Percentiles rank a stretch among this genome's conserved stretches.
Conservation (phyloP, 2,797 vertebrate species). For the Remorina albescens region DNA sequence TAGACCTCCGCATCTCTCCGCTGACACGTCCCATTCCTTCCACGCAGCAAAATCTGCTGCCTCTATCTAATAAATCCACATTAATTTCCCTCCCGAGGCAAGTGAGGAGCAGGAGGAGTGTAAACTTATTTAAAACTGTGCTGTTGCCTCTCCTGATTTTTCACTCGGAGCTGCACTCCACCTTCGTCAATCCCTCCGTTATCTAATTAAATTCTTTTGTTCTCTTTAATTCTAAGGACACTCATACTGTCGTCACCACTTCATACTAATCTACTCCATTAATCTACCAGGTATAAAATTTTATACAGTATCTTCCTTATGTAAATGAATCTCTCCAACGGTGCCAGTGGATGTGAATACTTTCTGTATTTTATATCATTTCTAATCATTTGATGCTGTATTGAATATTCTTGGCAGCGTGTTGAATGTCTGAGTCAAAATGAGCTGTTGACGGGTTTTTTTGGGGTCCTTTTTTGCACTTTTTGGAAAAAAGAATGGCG, state of each 20-base stretch:
- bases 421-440: not conserved
- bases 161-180: not conserved
- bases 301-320: not conserved
- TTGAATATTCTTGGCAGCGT: not conserved
- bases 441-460: no score
- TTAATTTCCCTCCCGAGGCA: slow-evolving; percentile 60
- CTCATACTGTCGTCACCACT: not conserved
- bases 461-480: no score
- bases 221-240: slow-evolving; percentile 11
- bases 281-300: no score
- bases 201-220: slow-evolving; percentile 29
- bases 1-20: slow-evolving; percentile 27
- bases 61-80: slow-evolving; percentile 55
- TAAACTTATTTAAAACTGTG: slow-evolving; percentile 39
- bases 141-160: slow-evolving; percentile 20
- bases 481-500: no score
- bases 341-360: not conserved
- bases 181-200: slow-evolving; percentile 16
- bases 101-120: slow-evolving; percentile 19
- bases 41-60: slow-evolving; percentile 13
- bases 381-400: no score
- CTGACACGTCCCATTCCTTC: slow-evolving; percentile 38
- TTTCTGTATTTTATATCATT: not conserved
- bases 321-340: not conserved
- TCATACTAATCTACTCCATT: not conserved